Evolutionary conservation across 2,113 vertebrate species (phyloP), one percentile per base, ranked within the genome.

Genomic region (Tamias sibiricus): DNA sequence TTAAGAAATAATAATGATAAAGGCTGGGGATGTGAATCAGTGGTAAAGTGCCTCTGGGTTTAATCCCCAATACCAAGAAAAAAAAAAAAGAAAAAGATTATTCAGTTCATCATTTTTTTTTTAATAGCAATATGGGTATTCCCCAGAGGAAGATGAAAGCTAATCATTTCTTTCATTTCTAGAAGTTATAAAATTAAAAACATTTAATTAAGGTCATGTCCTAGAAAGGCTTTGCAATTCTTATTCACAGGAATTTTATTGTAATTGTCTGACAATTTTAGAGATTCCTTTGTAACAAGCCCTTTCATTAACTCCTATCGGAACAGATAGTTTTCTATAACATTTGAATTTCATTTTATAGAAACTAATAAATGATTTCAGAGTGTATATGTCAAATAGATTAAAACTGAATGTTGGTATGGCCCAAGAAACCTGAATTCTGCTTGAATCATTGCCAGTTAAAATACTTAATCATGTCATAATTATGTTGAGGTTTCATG

Each of bases 121-220:
- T 95, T 54, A 24, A 2, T 54, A 77, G 42, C 59, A 89, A 92
- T 16, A 32, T n/a, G 52, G 40, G 4, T 44, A 32, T 8, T 83
- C 35, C 42, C 82, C 47, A 89, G 91, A 82, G 69, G 37, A 80
- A 37, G 49, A 49, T 19, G 62, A 40, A 32, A 40, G 35, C 40
- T 8, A 76, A 42, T 69, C 22, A 24, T 77, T 92, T 69, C 62
- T 69, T 87, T 87, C 24, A n/a, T 75, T 94, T 89, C 82, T 81
- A 82, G 59, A 89, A 92, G 40, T 57, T 49, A 32, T 40, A 76
- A 68, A 85, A 77, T 87, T 91, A 49, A 77, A 88, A 94, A 30
- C 32, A 49, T 8, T 74, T 92, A 47, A 81, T 88, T 57, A 74
- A 72, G 57, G 32, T 52, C n/a, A 3, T 80, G 35, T 8, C 28